Conservation (phyloP, 2,888 invertebrate species). For the Poecilobothrus nobilitatus region DNA sequence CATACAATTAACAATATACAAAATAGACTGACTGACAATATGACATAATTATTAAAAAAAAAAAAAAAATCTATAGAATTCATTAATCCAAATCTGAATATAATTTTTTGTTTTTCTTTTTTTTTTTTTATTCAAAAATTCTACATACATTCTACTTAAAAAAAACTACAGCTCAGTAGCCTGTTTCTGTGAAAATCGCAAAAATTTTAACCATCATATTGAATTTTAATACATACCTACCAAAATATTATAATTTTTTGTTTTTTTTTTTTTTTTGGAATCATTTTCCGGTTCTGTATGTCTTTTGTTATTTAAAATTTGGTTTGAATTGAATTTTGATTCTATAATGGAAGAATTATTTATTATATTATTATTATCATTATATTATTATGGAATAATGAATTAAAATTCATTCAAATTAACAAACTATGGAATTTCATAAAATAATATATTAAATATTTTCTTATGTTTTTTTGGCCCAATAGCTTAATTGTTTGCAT, state of each 20-base stretch:
- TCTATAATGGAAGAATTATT: neutral
- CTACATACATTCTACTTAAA: too few relatives aligned
- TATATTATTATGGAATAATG: too few relatives aligned
- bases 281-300: neutral
- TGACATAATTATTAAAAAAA: neutral
- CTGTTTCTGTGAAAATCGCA: neutral
- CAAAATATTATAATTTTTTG: neutral
- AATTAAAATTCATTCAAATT: too few relatives aligned
- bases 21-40: neutral
- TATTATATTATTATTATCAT: too few relatives aligned
- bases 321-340: neutral
- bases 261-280: too few relatives aligned
- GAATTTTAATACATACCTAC: neutral
- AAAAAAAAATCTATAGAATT: neutral
- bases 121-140: too few relatives aligned
- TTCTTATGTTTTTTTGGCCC: too few relatives aligned
- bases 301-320: neutral
- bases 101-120: neutral
- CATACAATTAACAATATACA: neutral
- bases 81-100: neutral
- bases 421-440: too few relatives aligned
- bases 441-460: too few relatives aligned
- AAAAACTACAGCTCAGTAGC: neutral
- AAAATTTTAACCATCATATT: neutral
- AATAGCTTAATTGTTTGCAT: too few relatives aligned